Percentiles rank a stretch among this genome's conserved stretches.
phyloP scores from a whole-genome alignment of 1,140 invertebrate species.

The Gonatopus flavifemur region DNA sequence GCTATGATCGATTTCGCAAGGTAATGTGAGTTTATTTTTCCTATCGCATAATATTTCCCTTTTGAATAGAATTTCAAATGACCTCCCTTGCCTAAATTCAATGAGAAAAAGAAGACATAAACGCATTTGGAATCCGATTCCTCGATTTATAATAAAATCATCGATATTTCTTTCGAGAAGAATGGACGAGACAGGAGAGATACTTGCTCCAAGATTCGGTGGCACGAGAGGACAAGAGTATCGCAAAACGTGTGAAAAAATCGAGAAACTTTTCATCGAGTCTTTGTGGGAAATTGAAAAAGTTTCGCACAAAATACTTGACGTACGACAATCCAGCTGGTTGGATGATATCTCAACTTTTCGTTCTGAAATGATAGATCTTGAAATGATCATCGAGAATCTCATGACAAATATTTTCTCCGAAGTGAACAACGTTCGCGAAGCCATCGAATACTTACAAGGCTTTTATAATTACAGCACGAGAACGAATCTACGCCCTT shows the following conservation, averaged over 20 bases:
- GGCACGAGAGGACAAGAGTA: slow-evolving; percentile 72
- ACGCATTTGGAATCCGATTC: background rate
- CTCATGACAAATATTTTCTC: slow-evolving; percentile 69
- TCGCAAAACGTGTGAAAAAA: slow-evolving; percentile 69
- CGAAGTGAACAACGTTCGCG: slow-evolving; percentile 70
- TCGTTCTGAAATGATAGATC: slow-evolving; percentile 64
- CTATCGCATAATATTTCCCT: background rate
- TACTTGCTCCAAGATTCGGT: slow-evolving; percentile 64
- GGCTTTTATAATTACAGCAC: slow-evolving; percentile 70
- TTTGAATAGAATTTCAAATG: background rate
- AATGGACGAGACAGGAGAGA: slow-evolving; percentile 65
- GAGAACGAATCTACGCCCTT: slow-evolving; percentile 63
- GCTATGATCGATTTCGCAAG: slow-evolving; percentile 76
- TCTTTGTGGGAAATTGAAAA: slow-evolving; percentile 64
- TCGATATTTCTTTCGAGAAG: too few relatives aligned
- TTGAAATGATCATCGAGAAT: slow-evolving; percentile 74
- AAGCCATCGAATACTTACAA: slow-evolving; percentile 67
- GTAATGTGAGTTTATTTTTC: slow-evolving; percentile 38
- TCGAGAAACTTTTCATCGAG: slow-evolving; percentile 74
- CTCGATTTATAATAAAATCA: slow-evolving; percentile 5
- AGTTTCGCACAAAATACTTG: slow-evolving; percentile 67
- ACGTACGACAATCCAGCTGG: slow-evolving; percentile 71
- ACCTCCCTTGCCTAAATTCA: background rate
- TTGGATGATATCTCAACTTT: slow-evolving; percentile 76
- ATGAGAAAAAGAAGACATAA: background rate